Base-by-base conservation (phyloP, 2,113 vertebrate genomes). In the Burhinus bistriatus region DNA sequence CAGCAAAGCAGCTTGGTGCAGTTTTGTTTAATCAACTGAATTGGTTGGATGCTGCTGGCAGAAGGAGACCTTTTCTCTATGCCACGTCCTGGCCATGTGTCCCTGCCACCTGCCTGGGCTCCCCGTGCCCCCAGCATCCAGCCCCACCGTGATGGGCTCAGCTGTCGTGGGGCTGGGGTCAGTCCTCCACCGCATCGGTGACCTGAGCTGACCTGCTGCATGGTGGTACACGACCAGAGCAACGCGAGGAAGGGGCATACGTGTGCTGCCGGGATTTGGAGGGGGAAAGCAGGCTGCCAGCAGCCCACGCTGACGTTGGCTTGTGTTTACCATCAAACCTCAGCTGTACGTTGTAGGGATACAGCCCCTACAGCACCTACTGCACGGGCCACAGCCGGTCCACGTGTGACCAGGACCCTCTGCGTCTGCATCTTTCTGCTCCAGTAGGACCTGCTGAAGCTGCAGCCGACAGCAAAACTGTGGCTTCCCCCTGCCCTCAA, bases 361-460 rank as follows among this genome's bases (percentile, higher is more conserved):
- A 27, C 71, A 69, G 68, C n/a, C 34, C n/a, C 40, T 16, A 2
- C 6, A 59, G 45, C n/a, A 90, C 45, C 40, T 36, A 19, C 47
- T 4, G 4, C 22, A 18, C 0, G 2, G 45, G 36, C 27, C 66
- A 44, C 5, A 3, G 32, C 27, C 32, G 30, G 26, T 25, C 22
- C 55, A 3, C 4, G 9, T 21, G 42, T 42, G 10, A 83, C 42
- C 64, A 45, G 57, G 30, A 58, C 32, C 42, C 8, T 57, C n/a
- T 51, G 40, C 20, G 16, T 12, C 26, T 36, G 11, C 21, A 4
- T 13, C 14, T 7, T 30, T 57, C 72, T 65, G 57, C 42, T 34
- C 32, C 21, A 6, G 15, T 1, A 10, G 22, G 29, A 22, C 5
- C n/a, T n/a, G 23, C 45, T 62, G 77, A 49, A 62, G 47, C 47